Conservation (phyloP, 2,797 vertebrate genomes). For the Limnodromus scolopaceus region DNA sequence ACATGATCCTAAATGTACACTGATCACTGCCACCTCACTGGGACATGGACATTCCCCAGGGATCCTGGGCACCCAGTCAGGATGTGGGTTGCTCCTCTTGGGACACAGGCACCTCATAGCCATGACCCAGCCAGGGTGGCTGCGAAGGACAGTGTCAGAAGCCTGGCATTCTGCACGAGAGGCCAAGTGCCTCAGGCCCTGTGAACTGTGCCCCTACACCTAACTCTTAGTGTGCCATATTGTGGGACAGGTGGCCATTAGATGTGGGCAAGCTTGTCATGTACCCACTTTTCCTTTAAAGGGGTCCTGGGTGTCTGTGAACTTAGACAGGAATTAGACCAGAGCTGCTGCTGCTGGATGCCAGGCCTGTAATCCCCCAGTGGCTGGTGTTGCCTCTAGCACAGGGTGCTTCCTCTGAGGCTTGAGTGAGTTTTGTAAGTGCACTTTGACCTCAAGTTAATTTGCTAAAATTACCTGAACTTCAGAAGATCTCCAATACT, state of each 20-base stretch:
- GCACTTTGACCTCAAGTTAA: neutral
- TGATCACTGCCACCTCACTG: neutral
- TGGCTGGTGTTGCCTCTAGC: accelerated
- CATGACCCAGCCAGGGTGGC: neutral
- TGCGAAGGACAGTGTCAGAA: neutral
- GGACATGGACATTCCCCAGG: neutral
- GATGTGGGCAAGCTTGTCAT: neutral
- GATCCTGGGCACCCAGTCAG: neutral
- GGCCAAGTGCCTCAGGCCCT: neutral
- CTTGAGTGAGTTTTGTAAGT: neutral
- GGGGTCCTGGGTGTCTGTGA: neutral
- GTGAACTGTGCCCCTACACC: neutral
- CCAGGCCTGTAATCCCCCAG: accelerated
- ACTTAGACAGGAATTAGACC: neutral
- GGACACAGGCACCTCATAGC: neutral
- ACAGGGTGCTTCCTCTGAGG: neutral
- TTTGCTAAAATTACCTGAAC: neutral
- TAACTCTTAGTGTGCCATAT: neutral
- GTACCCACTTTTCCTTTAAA: neutral
- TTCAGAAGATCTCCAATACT: neutral
- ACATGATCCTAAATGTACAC: neutral
- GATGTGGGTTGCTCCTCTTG: neutral
- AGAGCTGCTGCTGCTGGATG: neutral
- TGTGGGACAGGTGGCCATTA: neutral
- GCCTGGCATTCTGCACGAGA: neutral